These are phyloP conservation scores for Drosophila funebris DNA, from an alignment of 1,140 invertebrate species.

Conservation along the genomic window DNA sequence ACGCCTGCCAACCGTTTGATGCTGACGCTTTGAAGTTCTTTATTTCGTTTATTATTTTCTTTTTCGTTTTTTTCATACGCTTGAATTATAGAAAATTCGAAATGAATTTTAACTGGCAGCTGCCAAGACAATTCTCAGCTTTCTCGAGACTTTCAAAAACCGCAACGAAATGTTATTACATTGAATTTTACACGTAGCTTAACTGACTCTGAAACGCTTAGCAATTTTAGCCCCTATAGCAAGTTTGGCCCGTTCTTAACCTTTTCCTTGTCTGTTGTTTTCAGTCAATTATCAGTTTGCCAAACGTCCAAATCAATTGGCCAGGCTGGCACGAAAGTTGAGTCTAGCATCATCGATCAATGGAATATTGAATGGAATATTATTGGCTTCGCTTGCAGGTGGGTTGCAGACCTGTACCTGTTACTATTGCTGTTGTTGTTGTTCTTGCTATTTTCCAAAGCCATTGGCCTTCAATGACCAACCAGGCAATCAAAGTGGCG, in stretches of 20 bases:
- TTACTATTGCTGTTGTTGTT: slow-evolving; percentile 28
- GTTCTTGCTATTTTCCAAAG: slow-evolving; percentile 33
- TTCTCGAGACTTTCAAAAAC: slow-evolving; percentile 36
- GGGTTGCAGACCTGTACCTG: slow-evolving; percentile 41
- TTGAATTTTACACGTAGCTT: slow-evolving; percentile 29
- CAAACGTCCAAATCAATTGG: slow-evolving; percentile 25
- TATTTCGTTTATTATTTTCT: background rate
- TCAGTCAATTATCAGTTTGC: slow-evolving; percentile 27
- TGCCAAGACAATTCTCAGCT: slow-evolving; percentile 5
- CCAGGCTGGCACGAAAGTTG: slow-evolving; percentile 1
- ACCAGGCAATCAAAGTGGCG: background rate
- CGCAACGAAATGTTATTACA: slow-evolving; percentile 16
- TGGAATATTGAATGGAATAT: slow-evolving; percentile 13
- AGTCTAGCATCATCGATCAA: slow-evolving; percentile 2
- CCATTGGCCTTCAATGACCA: slow-evolving; percentile 72
- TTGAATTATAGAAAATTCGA: slow-evolving; percentile 30
- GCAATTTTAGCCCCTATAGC: slow-evolving; percentile 2
- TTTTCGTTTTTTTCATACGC: slow-evolving; percentile 19
- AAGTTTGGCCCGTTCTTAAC: slow-evolving; percentile 25
- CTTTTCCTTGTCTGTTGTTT: slow-evolving; percentile 16
- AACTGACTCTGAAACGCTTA: slow-evolving; percentile 23
- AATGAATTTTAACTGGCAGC: slow-evolving; percentile 28
- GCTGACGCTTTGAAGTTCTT: slow-evolving; percentile 37
- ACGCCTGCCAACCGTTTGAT: no score
- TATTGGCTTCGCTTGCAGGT: slow-evolving; percentile 16